Evolutionary conservation across 2,113 vertebrate species (phyloP).

Genomic region (Chamaea fasciata): DNA sequence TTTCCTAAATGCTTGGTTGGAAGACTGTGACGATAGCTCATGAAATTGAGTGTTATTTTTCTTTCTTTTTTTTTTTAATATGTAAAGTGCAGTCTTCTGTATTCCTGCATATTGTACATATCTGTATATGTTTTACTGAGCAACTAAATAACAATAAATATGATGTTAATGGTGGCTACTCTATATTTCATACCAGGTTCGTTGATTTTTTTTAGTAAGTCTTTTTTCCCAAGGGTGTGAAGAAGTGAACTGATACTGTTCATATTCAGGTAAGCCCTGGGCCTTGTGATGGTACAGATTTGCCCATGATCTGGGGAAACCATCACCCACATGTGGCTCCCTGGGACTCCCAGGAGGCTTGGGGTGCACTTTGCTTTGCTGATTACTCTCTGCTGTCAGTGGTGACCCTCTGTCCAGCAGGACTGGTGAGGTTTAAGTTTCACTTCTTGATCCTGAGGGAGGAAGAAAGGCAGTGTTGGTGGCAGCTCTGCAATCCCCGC

Average conservation of each 20-base stretch:
- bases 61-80: constrained; percentile 77
- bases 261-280: background rate
- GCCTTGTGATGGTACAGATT: accelerated
- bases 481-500: background rate
- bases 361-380: background rate
- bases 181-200: constrained; percentile 10
- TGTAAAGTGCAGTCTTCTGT: constrained; percentile 99
- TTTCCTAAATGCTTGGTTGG: constrained; percentile 93
- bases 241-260: accelerated
- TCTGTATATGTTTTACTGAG: constrained; percentile 99
- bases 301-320: accelerated
- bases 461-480: accelerated
- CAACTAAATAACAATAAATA: constrained; percentile 99
- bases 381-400: background rate
- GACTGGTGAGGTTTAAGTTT: background rate
- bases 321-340: background rate
- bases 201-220: background rate
- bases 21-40: constrained; percentile 95
- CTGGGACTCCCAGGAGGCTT: background rate
- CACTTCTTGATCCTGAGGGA: background rate
- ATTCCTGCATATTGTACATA: constrained; percentile 99
- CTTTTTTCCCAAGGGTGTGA: background rate
- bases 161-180: constrained; percentile 92
- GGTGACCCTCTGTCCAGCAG: background rate
- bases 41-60: constrained; percentile 87